Conservation (phyloP, 1,140 invertebrate genomes). For the Ostrea denselamellosa region DNA sequence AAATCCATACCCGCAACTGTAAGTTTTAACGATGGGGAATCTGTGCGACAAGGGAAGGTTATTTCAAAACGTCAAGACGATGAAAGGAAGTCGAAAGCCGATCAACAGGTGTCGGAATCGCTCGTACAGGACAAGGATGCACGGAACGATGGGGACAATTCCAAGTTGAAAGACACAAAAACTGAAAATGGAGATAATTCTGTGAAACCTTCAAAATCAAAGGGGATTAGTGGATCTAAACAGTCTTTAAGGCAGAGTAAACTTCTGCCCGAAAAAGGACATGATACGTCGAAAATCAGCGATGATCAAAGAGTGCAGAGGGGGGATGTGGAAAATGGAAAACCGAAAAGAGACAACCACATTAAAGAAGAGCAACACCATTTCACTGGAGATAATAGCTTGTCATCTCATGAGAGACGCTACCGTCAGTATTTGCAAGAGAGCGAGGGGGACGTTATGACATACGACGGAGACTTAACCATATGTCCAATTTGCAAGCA, state of each 20-base stretch:
- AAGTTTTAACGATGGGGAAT: background rate
- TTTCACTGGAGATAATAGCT: background rate
- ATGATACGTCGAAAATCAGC: background rate
- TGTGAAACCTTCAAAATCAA: background rate
- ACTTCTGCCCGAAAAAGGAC: background rate
- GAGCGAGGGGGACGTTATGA: background rate
- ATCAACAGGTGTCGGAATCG: background rate
- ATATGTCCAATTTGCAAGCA: conserved; percentile 50
- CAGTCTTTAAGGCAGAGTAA: background rate
- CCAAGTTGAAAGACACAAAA: background rate
- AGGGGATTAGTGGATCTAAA: background rate
- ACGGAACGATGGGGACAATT: background rate
- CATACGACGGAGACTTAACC: conserved; percentile 14
- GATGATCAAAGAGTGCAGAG: background rate
- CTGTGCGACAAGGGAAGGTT: background rate
- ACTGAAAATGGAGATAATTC: background rate
- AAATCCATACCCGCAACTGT: background rate
- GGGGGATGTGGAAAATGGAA: background rate
- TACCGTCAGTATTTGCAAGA: background rate
- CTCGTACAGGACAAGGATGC: background rate
- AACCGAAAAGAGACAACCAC: no score
- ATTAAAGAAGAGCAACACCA: background rate
- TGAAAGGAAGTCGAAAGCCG: background rate
- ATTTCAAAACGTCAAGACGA: background rate
- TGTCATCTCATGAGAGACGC: background rate